Base-by-base conservation (phyloP, 1,140 invertebrate genomes). In the Leptinotarsa lineolata region DNA sequence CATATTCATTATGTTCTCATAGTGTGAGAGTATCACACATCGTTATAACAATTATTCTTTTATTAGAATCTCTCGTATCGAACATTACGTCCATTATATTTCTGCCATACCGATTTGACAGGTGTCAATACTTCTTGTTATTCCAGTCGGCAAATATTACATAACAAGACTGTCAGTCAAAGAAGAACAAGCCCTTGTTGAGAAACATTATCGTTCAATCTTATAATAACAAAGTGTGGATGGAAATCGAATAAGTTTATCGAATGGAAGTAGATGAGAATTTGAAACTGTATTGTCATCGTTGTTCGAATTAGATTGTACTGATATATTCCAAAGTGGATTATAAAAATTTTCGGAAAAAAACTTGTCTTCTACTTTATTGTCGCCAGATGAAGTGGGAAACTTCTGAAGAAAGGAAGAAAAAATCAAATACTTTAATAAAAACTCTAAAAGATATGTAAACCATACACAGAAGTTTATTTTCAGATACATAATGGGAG, bases 101-200 rank as follows among this genome's bases (percentile, higher is more conserved):
- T 18, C 15, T 54, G 48, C n/a, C 15, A 4, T 18, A 54, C 48
- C 15, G 13, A 54, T n/a, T 16, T 54, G 48, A 54, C 16, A 54
- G 48, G 48, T 54, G n/a, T 54, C 48, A 54, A 18, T 54, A 54
- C 48, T 54, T 5, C 3, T 16, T 54, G 48, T 54, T 54, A 54
- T 54, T n/a, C n/a, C n/a, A 54, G 48, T 0, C 6, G 48, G 0
- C 0, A 54, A n/a, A 54, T 13, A 54, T 54, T 54, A 54, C 16
- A 18, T 54, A 54, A 54, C 48, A 54, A 15, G n/a, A 54, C 48
- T 54, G 48, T 54, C 48, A 54, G 48, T 54, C 48, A 54, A 54
- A 2, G n/a, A 54, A 16, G 16, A 54, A 54, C 15, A 1, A 54
- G 6, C 48, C 48, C 48, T 54, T 54, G 48, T 54, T 18, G 48